Evolutionary conservation across 2,888 invertebrate genomes (phyloP).

Genomic region (Cantharis lateralis): DNA sequence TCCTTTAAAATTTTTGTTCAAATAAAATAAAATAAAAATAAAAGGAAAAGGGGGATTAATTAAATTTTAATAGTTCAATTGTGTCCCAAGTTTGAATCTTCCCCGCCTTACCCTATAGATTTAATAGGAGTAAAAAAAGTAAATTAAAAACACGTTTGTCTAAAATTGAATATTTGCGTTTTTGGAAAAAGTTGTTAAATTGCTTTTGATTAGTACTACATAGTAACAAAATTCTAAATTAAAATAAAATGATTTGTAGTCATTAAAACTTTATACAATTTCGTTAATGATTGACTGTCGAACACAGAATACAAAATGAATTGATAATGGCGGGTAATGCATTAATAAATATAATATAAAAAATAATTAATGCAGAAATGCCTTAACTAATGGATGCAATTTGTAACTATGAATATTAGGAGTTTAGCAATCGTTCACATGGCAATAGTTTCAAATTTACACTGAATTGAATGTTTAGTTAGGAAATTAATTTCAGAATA

Average conservation of each 20-base stretch:
- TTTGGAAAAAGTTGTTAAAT: no score
- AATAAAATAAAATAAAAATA: no score
- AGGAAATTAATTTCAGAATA: conserved; percentile 13
- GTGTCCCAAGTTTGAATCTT: no score
- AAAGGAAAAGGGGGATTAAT: no score
- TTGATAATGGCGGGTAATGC: neutral
- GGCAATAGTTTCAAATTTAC: conserved; percentile 3
- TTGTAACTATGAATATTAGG: neutral
- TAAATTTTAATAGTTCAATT: no score
- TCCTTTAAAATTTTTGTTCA: no score
- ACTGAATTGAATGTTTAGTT: neutral
- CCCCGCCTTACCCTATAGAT: no score
- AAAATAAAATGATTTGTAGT: neutral
- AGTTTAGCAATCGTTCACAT: neutral
- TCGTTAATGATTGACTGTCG: neutral
- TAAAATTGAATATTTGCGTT: no score
- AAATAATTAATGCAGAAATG: neutral
- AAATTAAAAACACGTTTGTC: no score
- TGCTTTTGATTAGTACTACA: no score
- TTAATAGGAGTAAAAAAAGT: no score
- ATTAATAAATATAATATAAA: neutral
- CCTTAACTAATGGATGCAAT: neutral
- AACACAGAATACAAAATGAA: neutral
- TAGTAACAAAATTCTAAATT: neutral
- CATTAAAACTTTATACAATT: no score